These are phyloP conservation scores for Mormyrops boulengeri DNA, from an alignment of 2,797 vertebrate genomes.

Conservation along the genomic window DNA sequence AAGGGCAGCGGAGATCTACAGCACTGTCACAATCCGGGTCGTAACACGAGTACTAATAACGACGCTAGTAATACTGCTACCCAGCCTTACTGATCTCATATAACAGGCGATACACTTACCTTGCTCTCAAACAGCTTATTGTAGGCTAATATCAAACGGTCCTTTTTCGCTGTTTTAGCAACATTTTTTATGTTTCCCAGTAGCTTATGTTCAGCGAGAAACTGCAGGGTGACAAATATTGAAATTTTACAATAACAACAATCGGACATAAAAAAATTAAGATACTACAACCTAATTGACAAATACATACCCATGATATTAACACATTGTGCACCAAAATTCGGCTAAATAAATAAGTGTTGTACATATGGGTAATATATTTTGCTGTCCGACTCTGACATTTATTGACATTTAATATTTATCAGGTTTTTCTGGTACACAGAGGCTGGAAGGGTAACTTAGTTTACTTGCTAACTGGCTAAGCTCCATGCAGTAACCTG, in stretches of 20 bases:
- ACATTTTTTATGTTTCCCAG: conserved; percentile 94
- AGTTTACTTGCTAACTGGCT: not conserved
- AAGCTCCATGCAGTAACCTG: not conserved
- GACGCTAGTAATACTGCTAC: not conserved
- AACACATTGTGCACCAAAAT: not conserved
- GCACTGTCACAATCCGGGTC: not conserved
- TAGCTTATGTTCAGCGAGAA: conserved; percentile 87
- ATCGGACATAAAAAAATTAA: not conserved
- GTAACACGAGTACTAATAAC: not conserved
- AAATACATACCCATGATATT: not conserved
- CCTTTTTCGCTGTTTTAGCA: conserved; percentile 90
- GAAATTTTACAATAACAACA: not conserved
- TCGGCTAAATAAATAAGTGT: not conserved
- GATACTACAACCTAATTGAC: not conserved
- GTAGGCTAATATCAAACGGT: conserved; percentile 80
- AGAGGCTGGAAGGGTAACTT: not conserved
- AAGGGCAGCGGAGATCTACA: not conserved
- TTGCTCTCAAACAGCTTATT: conserved; percentile 82
- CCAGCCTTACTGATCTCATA: not conserved
- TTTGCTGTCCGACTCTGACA: not conserved
- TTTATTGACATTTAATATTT: not conserved
- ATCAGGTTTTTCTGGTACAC: not conserved
- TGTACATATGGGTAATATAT: not conserved
- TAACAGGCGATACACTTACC: conserved; percentile 52
- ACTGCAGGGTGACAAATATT: conserved; percentile 56